Evolutionary conservation across 1,140 invertebrate genomes (phyloP).

Genomic region (Nasonia longicornis): DNA sequence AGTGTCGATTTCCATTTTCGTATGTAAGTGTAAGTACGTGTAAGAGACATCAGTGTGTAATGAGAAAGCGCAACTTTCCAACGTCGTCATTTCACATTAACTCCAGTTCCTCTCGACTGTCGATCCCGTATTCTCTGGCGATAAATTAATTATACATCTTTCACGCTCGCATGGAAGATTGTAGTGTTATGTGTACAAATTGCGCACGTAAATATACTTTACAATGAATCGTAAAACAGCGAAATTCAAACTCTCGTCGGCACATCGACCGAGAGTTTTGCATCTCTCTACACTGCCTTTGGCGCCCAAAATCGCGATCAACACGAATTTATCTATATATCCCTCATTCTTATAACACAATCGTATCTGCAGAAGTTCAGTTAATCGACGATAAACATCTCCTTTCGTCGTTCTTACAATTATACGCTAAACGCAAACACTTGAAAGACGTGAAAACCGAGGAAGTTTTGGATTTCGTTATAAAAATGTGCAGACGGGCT

Average conservation of each 20-base stretch:
- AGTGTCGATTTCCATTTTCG: neutral
- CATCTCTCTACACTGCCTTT: neutral
- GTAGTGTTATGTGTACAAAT: constrained; percentile 4
- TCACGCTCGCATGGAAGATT: constrained; percentile 25
- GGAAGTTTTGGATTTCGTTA: neutral
- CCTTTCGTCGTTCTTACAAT: neutral
- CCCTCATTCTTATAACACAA: neutral
- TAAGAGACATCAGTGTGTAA: neutral
- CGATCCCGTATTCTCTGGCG: neutral
- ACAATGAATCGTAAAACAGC: constrained; percentile 23
- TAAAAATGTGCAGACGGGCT: neutral
- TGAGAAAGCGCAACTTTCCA: neutral
- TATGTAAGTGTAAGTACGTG: neutral
- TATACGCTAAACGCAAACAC: neutral
- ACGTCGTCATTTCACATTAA: neutral
- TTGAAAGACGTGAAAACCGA: neutral
- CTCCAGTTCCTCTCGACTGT: neutral
- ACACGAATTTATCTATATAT: constrained; percentile 12
- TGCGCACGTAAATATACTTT: constrained; percentile 5
- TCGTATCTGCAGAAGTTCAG: neutral
- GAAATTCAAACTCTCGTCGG: neutral
- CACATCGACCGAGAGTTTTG: neutral
- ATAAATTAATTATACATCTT: constrained; percentile 16
- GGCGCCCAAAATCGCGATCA: constrained; percentile 32
- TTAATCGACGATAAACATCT: neutral